These are phyloP conservation scores for Phlogophora meticulosa DNA, from an alignment of 2,888 invertebrate genomes.

Conservation along the genomic window DNA sequence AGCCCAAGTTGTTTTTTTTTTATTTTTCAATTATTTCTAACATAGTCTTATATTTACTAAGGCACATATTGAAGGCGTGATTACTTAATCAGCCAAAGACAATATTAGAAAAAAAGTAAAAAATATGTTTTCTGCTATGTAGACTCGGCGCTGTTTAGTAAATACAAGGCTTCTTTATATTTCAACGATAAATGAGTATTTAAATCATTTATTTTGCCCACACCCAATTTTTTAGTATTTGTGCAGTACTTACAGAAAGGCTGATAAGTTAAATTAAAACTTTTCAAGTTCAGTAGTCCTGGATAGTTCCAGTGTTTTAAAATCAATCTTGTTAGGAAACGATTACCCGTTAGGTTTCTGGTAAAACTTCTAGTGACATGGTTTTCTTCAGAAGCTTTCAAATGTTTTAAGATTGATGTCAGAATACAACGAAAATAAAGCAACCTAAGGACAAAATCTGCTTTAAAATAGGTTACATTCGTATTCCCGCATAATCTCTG, in stretches of 20 bases:
- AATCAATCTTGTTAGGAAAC: slow-evolving; percentile 52
- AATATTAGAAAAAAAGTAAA: background rate
- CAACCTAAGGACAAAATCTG: slow-evolving; percentile 44
- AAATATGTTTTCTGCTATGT: background rate
- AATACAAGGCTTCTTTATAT: slow-evolving; percentile 42
- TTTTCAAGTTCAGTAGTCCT: slow-evolving; percentile 34
- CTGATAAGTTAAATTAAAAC: slow-evolving; percentile 41
- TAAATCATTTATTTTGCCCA: slow-evolving; percentile 55
- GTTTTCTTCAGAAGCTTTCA: slow-evolving; percentile 83
- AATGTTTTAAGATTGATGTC: slow-evolving; percentile 82
- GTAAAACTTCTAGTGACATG: slow-evolving; percentile 72
- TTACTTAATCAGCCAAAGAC: background rate
- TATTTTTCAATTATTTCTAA: slow-evolving; percentile 65
- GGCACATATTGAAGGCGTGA: slow-evolving; percentile 1
- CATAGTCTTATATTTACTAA: slow-evolving; percentile 50
- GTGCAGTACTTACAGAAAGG: slow-evolving; percentile 48
- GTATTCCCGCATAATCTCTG: slow-evolving; percentile 78
- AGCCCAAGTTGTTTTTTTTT: slow-evolving; percentile 39
- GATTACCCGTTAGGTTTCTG: slow-evolving; percentile 50
- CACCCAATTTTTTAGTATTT: slow-evolving; percentile 39
- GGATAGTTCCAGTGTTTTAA: slow-evolving; percentile 38
- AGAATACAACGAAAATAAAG: slow-evolving; percentile 71
- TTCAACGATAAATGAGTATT: slow-evolving; percentile 48
- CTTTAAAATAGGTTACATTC: slow-evolving; percentile 54
- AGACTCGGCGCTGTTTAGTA: slow-evolving; percentile 35